Percentiles rank a stretch among this genome's conserved stretches.
These are phyloP conservation scores for Aporophyla nigra DNA, from an alignment of 2,888 invertebrate genomes.

Conservation along the genomic window DNA sequence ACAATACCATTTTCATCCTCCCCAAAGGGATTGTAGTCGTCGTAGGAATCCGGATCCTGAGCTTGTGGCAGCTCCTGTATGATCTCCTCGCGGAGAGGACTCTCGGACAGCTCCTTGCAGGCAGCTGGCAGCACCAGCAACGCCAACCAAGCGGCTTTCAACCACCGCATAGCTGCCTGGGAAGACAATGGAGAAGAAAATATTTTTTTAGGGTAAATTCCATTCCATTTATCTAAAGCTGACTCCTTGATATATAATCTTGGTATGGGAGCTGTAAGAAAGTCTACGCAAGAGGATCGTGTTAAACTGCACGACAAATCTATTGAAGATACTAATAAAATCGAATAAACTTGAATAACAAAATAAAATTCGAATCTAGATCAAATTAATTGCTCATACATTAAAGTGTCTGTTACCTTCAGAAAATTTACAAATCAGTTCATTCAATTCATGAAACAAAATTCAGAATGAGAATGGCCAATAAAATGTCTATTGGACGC, in stretches of 20 bases:
- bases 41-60: conserved; percentile 82
- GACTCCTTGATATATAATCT: background rate
- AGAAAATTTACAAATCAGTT: background rate
- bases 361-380: background rate
- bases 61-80: conserved; percentile 80
- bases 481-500: conserved; percentile 39
- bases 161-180: conserved; percentile 79
- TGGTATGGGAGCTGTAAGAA: background rate
- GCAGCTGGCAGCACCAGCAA: conserved; percentile 78
- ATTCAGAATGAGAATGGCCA: conserved; percentile 23
- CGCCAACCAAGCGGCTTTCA: conserved; percentile 75
- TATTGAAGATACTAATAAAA: background rate
- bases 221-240: background rate
- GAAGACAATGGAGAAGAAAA: background rate
- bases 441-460: conserved; percentile 14
- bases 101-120: conserved; percentile 80
- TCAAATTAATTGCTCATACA: background rate
- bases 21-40: conserved; percentile 81
- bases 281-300: background rate
- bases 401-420: no score
- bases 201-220: background rate
- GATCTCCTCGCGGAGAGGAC: conserved; percentile 65
- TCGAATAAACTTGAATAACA: background rate
- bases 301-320: no score
- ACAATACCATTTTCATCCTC: conserved; percentile 84